Evolutionary conservation across 2,113 vertebrate species (phyloP).

Genomic region (Sus scrofa): T2T-Sscrofa CM000817.6:115427001-115427500

Average conservation of each 20-base stretch:
- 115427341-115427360: neutral
- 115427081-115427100: neutral
- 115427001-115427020: constrained; percentile 7
- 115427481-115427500: neutral
- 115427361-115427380: neutral
- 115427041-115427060: neutral
- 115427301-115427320: neutral
- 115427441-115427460: neutral
- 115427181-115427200: neutral
- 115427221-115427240: neutral
- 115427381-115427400: neutral
- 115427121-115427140: neutral
- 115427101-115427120: neutral
- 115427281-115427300: neutral
- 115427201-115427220: neutral
- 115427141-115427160: neutral
- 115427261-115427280: neutral
- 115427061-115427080: neutral
- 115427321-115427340: neutral
- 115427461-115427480: neutral
- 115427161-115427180: neutral
- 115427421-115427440: neutral
- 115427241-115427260: neutral
- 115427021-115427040: neutral
- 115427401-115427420: neutral